Conservation (phyloP, 1,140 invertebrate species). For the Drosophila lacertosa region DNA sequence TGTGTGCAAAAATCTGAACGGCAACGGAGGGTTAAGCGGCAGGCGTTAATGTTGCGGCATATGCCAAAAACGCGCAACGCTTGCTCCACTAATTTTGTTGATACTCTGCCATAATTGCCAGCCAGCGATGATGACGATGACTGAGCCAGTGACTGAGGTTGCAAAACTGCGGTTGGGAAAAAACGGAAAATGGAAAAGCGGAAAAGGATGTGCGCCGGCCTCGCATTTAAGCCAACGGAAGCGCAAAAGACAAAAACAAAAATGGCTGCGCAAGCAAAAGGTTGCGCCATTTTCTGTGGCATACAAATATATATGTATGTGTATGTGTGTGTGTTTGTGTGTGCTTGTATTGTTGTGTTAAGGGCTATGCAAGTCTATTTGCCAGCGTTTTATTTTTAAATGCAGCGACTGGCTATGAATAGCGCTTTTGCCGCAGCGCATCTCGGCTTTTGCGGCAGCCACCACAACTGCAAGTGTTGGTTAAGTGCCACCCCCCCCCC, state of each 20-base stretch:
- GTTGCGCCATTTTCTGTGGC: constrained; percentile 67
- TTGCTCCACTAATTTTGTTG: constrained; percentile 67
- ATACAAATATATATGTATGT: constrained; percentile 2
- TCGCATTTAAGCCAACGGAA: constrained; percentile 78
- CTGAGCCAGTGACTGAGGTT: constrained; percentile 8
- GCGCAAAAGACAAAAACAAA: constrained; percentile 78
- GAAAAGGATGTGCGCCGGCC: constrained; percentile 62
- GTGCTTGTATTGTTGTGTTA: constrained; percentile 1
- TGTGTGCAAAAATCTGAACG: constrained; percentile 71
- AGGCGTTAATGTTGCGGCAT: constrained; percentile 46
- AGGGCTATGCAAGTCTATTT: constrained; percentile 54
- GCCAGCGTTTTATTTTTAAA: constrained; percentile 80
- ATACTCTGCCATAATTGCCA: constrained; percentile 71
- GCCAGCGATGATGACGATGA: constrained; percentile 3
- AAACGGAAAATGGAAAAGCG: constrained; percentile 24
- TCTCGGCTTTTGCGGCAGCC: constrained; percentile 56
- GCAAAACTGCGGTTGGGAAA: constrained; percentile 12
- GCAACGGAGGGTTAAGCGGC: constrained; percentile 48
- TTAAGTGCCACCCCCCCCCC: too few relatives aligned
- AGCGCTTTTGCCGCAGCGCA: constrained; percentile 48
- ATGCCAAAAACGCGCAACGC: constrained; percentile 19
- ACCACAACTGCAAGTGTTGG: too few relatives aligned
- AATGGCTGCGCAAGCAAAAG: constrained; percentile 75
- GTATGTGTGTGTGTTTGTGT: constrained; percentile 22
- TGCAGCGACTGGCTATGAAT: constrained; percentile 68